phyloP scores from a whole-genome alignment of 2,113 vertebrate species.

The Galeopterus variegatus region DNA sequence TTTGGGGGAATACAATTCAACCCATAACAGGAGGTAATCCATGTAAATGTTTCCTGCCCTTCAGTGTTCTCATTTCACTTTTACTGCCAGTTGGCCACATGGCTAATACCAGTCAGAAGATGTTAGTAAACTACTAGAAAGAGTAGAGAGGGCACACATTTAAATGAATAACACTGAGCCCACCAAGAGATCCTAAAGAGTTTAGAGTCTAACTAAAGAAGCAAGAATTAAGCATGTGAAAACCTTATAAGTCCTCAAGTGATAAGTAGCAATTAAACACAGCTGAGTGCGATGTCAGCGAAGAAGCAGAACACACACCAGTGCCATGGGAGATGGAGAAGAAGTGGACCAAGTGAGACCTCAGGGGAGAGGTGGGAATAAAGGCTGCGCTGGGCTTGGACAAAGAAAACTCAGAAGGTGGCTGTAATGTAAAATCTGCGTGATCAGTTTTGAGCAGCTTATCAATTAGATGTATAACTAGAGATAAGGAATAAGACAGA shows the following conservation, averaged over 20 bases:
- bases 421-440: not conserved
- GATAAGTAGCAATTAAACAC: not conserved
- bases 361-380: not conserved
- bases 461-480: not conserved
- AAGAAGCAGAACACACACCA: too few relatives aligned
- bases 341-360: not conserved
- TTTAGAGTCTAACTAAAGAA: not conserved
- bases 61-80: not conserved
- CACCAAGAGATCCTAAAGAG: not conserved
- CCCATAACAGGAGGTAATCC: not conserved
- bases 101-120: not conserved
- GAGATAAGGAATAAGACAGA: not conserved
- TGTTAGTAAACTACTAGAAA: not conserved
- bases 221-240: not conserved
- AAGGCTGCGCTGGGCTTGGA: not conserved
- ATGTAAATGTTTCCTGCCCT: not conserved
- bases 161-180: not conserved
- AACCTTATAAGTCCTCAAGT: not conserved
- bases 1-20: not conserved
- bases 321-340: not conserved
- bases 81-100: not conserved
- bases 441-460: too few relatives aligned
- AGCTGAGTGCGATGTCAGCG: not conserved
- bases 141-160: not conserved
- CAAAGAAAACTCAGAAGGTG: not conserved